Evolutionary conservation across 2,797 vertebrate genomes (phyloP).

Genomic region (Oophaga sylvatica): DNA sequence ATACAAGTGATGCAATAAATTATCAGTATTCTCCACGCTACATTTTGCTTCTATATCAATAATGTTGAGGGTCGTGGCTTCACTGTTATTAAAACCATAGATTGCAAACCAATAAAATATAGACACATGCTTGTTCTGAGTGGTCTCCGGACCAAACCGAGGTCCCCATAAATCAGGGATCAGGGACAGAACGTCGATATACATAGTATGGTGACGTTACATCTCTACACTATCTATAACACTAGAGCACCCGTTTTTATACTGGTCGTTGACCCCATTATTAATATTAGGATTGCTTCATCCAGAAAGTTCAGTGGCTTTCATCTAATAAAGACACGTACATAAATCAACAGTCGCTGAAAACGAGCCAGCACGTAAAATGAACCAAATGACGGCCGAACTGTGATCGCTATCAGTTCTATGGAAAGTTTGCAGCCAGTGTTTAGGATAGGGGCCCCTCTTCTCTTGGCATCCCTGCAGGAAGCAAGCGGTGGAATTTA

Average conservation of each 20-base stretch:
- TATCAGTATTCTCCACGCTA: too few species aligned
- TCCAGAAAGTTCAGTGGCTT: not conserved
- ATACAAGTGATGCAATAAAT: too few species aligned
- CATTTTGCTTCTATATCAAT: too few species aligned
- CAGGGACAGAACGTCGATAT: too few species aligned
- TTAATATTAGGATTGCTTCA: not conserved
- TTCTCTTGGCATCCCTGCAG: not conserved
- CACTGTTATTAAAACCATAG: too few species aligned
- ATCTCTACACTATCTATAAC: too few species aligned
- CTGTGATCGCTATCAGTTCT: not conserved
- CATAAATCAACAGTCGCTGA: not conserved
- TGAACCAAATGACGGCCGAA: not conserved
- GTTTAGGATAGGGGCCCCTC: constrained; percentile 27
- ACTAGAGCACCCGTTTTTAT: not conserved
- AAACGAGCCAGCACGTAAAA: not conserved
- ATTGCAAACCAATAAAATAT: too few species aligned
- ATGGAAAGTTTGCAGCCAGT: not conserved
- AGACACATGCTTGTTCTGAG: too few species aligned
- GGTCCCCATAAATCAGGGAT: too few species aligned
- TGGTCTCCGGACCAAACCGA: too few species aligned
- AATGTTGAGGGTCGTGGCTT: too few species aligned
- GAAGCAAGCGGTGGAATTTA: constrained; percentile 33
- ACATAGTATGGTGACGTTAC: too few species aligned
- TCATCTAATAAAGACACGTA: not conserved
- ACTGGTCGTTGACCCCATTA: not conserved